These are phyloP conservation scores for Euzophera pinguis DNA, from an alignment of 2,888 invertebrate genomes.

Conservation along the genomic window DNA sequence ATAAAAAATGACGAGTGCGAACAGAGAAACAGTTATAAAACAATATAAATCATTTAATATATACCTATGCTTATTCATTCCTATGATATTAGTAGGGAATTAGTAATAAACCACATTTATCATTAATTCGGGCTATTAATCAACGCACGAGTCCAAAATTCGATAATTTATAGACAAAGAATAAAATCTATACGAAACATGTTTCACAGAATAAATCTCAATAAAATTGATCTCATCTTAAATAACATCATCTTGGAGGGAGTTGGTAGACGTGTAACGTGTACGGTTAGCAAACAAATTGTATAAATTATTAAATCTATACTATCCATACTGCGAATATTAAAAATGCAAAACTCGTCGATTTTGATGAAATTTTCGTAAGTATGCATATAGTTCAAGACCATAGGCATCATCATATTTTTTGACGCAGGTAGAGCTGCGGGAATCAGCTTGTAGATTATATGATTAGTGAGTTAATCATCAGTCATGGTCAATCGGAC, in stretches of 20 bases:
- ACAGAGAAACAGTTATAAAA: too few species aligned
- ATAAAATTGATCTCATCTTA: slow-evolving; percentile 74
- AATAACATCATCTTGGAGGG: slow-evolving; percentile 65
- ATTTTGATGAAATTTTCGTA: too few species aligned
- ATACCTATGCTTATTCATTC: background rate
- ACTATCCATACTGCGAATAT: too few species aligned
- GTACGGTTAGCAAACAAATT: slow-evolving; percentile 46
- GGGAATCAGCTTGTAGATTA: too few species aligned
- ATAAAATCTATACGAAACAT: slow-evolving; percentile 54
- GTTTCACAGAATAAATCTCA: slow-evolving; percentile 72
- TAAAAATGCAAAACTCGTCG: too few species aligned
- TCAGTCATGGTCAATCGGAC: too few species aligned
- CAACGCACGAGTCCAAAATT: slow-evolving; percentile 38
- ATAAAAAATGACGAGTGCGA: too few species aligned
- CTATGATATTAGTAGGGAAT: slow-evolving; percentile 16
- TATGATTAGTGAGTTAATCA: too few species aligned
- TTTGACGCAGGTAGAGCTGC: too few species aligned
- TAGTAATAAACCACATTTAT: slow-evolving; percentile 27
- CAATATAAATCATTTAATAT: background rate
- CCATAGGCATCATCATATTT: too few species aligned
- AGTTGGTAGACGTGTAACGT: slow-evolving; percentile 36
- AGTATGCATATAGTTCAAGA: too few species aligned
- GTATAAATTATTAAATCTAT: too few species aligned
- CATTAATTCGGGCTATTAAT: slow-evolving; percentile 40
- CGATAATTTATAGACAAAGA: slow-evolving; percentile 59